These are phyloP conservation scores for Chrysemys picta DNA, from an alignment of 2,113 vertebrate species.

Conservation along the genomic window DNA sequence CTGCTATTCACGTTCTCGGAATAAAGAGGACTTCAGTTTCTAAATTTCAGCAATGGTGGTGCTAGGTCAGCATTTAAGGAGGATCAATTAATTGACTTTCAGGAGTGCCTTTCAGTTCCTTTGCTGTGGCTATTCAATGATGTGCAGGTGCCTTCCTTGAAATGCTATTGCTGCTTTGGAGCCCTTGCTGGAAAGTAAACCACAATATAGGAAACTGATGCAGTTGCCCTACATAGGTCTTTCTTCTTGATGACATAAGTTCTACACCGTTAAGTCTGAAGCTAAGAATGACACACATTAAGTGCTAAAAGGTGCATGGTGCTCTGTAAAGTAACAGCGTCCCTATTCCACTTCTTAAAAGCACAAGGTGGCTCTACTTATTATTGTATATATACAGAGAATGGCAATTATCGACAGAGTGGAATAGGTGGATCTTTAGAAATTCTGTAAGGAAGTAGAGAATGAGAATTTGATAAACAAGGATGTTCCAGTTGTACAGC, in stretches of 20 bases:
- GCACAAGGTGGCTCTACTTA: not conserved
- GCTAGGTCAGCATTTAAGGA: not conserved
- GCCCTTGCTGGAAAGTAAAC: not conserved
- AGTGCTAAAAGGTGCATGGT: not conserved
- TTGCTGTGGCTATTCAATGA: not conserved
- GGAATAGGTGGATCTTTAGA: not conserved
- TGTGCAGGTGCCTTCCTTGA: not conserved
- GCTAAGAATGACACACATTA: not conserved
- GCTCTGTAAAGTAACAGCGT: not conserved
- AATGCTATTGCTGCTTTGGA: not conserved
- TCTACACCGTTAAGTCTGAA: not conserved
- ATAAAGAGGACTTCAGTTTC: not conserved
- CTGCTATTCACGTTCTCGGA: not conserved
- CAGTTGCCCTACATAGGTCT: not conserved
- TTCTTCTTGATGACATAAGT: not conserved
- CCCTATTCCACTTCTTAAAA: not conserved
- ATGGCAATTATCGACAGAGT: not conserved
- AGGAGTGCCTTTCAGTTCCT: fast-evolving
- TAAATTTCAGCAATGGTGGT: not conserved
- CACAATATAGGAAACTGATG: not conserved
- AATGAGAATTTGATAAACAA: not conserved
- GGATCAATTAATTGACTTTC: not conserved
- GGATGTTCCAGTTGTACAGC: not conserved
- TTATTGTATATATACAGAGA: not conserved
- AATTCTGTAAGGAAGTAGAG: not conserved